Evolutionary conservation across 2,797 vertebrate species (phyloP).

Genomic region (Anableps anableps): DNA sequence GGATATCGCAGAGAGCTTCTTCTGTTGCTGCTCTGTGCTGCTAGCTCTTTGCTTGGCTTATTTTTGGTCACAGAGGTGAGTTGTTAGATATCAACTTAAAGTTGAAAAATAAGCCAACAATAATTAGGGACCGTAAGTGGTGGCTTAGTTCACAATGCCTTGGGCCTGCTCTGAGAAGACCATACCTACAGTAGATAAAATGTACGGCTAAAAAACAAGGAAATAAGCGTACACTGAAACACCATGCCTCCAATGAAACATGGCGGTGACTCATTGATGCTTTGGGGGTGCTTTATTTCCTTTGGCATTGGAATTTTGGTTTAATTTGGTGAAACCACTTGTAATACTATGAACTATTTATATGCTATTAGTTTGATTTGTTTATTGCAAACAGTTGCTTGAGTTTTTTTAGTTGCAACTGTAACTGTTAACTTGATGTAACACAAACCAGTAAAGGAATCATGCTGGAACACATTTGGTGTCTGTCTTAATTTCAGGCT

Average conservation of each 20-base stretch:
- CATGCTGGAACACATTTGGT: not conserved
- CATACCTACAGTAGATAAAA: not conserved
- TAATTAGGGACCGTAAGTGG: not conserved
- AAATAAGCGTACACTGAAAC: not conserved
- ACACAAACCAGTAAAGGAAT: not conserved
- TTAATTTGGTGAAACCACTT: not conserved
- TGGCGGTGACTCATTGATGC: not conserved
- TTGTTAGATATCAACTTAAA: not conserved
- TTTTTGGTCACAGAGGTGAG: constrained; percentile 87
- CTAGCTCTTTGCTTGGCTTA: constrained; percentile 83
- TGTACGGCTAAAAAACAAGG: no score
- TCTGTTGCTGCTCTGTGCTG: constrained; percentile 78
- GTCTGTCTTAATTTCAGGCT: constrained; percentile 50
- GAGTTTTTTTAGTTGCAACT: not conserved
- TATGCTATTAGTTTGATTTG: not conserved
- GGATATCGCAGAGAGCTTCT: constrained; percentile 83
- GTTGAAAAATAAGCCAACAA: not conserved
- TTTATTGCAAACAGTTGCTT: not conserved
- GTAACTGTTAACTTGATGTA: not conserved
- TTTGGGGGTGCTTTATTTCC: not conserved
- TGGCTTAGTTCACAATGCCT: not conserved
- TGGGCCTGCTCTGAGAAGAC: not conserved
- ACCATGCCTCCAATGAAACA: not conserved
- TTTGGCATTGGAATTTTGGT: not conserved
- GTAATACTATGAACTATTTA: not conserved